Evolutionary conservation across 1,140 invertebrate genomes (phyloP).

Genomic region (Brachionus plicatilis): DNA sequence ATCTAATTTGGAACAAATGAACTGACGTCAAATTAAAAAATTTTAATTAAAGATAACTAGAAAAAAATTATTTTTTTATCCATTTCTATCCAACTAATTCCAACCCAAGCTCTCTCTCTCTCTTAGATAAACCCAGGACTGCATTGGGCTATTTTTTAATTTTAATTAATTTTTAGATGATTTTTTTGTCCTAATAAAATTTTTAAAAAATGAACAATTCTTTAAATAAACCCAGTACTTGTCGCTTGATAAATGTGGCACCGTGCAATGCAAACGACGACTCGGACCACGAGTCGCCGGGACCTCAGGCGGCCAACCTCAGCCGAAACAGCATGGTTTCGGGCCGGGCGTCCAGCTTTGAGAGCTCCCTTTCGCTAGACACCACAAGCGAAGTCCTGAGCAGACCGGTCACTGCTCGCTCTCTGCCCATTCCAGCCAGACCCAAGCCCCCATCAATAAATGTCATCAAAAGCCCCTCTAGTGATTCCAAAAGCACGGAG

Average conservation of each 20-base stretch:
- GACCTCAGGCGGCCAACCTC: neutral
- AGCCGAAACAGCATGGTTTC: neutral
- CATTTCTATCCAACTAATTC: neutral
- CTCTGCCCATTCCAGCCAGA: neutral
- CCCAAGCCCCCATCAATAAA: neutral
- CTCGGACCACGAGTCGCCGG: neutral
- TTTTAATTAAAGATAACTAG: neutral
- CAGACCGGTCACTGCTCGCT: neutral
- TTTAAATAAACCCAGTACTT: neutral
- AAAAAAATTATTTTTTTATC: neutral
- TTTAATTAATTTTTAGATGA: neutral
- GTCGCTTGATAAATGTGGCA: neutral
- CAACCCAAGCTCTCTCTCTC: neutral
- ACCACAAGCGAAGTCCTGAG: neutral
- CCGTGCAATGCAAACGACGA: neutral
- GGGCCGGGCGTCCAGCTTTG: neutral
- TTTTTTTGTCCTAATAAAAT: neutral
- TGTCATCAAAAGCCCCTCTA: neutral
- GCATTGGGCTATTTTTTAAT: neutral
- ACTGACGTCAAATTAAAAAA: neutral
- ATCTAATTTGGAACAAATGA: neutral
- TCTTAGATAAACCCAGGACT: neutral
- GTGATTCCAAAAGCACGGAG: neutral
- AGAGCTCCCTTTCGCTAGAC: neutral
- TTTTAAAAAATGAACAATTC: neutral